A percentile compares a stretch with the other conserved stretches of the same genome.
These are phyloP conservation scores for Leptobrachium leishanense DNA, from an alignment of 2,113 vertebrate genomes.

Conservation along the genomic window DNA sequence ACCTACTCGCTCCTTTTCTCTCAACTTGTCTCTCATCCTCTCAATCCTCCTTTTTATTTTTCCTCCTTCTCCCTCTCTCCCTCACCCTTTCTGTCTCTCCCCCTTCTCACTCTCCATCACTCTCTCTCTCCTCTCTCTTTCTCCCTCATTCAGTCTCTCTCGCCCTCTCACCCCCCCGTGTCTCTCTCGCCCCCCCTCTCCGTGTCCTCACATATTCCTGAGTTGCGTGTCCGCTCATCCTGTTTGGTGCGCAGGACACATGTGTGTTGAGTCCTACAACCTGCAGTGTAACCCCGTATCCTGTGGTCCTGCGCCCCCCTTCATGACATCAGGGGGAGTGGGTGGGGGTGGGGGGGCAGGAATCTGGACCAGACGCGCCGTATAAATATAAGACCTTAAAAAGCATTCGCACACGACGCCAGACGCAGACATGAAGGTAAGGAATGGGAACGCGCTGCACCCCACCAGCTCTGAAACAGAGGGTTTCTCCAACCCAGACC, in stretches of 20 bases:
- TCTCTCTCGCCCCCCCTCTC: neutral
- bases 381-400: conserved; percentile 46
- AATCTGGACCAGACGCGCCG: conserved; percentile 20
- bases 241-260: conserved; percentile 4
- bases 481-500: too few species aligned
- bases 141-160: conserved; percentile 34
- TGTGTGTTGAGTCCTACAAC: conserved; percentile 10
- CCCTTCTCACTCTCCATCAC: too few species aligned
- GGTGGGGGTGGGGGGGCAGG: neutral
- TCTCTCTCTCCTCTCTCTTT: neutral
- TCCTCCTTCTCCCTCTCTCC: too few species aligned
- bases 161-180: neutral
- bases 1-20: too few species aligned
- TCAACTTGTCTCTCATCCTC: too few species aligned
- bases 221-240: neutral
- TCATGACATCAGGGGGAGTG: neutral
- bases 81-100: neutral
- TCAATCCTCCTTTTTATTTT: too few species aligned
- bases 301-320: conserved; percentile 12
- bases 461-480: too few species aligned
- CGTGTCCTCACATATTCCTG: neutral
- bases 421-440: conserved; percentile 34
- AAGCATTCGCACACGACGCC: conserved; percentile 17
- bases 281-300: neutral
- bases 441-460: neutral